Conservation (phyloP, 2,888 invertebrate species). For the Caenorhabditis macrosperma region DNA sequence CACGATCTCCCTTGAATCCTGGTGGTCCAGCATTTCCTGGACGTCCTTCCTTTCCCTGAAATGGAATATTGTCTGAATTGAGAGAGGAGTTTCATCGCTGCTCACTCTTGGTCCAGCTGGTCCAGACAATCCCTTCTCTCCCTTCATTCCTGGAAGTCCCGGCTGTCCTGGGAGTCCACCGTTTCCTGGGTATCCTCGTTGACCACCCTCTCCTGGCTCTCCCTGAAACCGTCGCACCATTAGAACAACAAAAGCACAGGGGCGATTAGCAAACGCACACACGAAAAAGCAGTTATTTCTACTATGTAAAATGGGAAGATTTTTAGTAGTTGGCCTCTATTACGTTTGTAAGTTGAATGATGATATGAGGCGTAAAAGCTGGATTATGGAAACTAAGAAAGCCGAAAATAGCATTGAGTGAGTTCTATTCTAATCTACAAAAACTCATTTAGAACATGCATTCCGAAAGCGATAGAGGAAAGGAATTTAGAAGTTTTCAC, state of each 20-base stretch:
- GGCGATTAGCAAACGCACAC: slow-evolving; percentile 21
- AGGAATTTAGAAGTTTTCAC: slow-evolving; percentile 23
- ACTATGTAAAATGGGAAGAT: slow-evolving; percentile 1
- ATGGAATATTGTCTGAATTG: neutral
- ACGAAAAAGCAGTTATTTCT: slow-evolving; percentile 40
- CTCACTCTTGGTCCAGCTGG: slow-evolving; percentile 84
- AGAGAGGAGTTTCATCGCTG: neutral
- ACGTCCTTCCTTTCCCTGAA: slow-evolving; percentile 80
- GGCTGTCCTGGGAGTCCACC: slow-evolving; percentile 82
- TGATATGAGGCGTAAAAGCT: neutral
- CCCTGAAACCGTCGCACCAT: slow-evolving; percentile 70
- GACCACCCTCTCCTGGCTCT: slow-evolving; percentile 79
- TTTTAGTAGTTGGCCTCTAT: neutral
- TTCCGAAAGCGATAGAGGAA: slow-evolving; percentile 24
- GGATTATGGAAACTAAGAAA: neutral
- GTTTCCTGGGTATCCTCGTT: slow-evolving; percentile 78
- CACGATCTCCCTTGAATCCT: slow-evolving; percentile 80
- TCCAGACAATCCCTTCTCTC: slow-evolving; percentile 83
- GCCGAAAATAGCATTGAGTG: neutral
- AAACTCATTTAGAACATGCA: slow-evolving; percentile 40
- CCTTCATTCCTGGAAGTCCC: slow-evolving; percentile 82
- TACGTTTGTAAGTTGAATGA: neutral
- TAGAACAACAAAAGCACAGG: slow-evolving; percentile 21
- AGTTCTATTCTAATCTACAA: slow-evolving; percentile 17
- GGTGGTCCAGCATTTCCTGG: slow-evolving; percentile 79